phyloP scores from a whole-genome alignment of 2,797 vertebrate genomes.

The Staurois parvus region DNA sequence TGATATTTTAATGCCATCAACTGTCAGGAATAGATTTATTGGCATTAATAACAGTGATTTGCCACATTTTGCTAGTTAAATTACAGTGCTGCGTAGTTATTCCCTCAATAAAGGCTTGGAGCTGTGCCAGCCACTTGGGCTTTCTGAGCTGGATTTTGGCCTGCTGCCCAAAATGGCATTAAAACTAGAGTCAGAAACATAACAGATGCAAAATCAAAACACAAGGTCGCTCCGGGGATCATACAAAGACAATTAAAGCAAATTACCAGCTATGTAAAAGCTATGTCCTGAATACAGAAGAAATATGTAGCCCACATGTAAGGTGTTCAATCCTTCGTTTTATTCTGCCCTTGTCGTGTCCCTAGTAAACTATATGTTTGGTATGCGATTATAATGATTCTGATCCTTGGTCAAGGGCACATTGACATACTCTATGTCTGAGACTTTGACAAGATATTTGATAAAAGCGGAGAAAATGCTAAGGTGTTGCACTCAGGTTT shows the following conservation, averaged over 20 bases:
- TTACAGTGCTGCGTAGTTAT: slow-evolving; percentile 78
- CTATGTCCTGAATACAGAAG: slow-evolving; percentile 48
- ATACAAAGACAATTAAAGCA: slow-evolving; percentile 78
- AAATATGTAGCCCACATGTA: neutral
- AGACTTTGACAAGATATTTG: too few relatives aligned
- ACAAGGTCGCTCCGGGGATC: slow-evolving; percentile 74
- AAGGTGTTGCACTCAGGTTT: too few relatives aligned
- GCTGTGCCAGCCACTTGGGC: slow-evolving; percentile 66
- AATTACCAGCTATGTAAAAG: slow-evolving; percentile 75
- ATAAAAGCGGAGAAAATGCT: too few relatives aligned
- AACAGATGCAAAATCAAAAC: slow-evolving; percentile 77
- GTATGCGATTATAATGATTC: too few relatives aligned
- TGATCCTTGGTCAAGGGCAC: too few relatives aligned
- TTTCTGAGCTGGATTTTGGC: slow-evolving; percentile 67
- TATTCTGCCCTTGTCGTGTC: neutral
- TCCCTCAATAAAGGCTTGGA: slow-evolving; percentile 76
- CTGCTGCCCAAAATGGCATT: slow-evolving; percentile 72
- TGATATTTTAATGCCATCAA: slow-evolving; percentile 80
- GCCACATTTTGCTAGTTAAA: slow-evolving; percentile 80
- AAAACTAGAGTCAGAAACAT: slow-evolving; percentile 76
- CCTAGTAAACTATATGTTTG: neutral
- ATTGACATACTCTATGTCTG: too few relatives aligned
- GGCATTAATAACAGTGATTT: slow-evolving; percentile 81
- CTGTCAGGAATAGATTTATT: slow-evolving; percentile 80
- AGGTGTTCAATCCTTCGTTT: neutral